Evolutionary conservation across 2,888 invertebrate genomes (phyloP), one percentile per base, ranked within the genome.

Genomic region (Atherix ibis): DNA sequence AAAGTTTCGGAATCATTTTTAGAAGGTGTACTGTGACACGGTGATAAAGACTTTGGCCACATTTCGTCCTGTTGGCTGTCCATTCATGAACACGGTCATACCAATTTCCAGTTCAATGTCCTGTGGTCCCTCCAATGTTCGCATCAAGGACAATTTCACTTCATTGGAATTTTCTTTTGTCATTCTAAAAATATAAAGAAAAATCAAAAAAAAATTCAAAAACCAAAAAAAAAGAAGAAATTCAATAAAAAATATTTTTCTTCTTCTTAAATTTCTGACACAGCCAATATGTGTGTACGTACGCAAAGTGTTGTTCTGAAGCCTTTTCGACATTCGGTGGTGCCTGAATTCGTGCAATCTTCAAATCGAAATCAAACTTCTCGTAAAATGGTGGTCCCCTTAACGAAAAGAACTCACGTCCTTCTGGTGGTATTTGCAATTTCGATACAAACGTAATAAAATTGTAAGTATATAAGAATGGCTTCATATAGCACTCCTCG

Each of bases 371-470:
- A 39, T 75, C 72, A 36, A 82, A 76, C 3, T 81, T 76, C 18
- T 71, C 69, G 4, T 70, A 64, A 67, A 77, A 77, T 24, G 68
- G 63, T 0, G 85, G 85, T 0, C 89, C 89, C 17, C 80, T 68
- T 71, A 95, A 81, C 6, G 85, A 85, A 60, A 95, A 94, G 6
- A 95, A 65, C 35, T 84, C 81, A 24, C 58, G 50, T 5, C 60
- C 61, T 31, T 56, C 52, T 3, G 57, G 56, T 0, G 81, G 76
- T 25, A 88, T 67, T 33, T 76, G 76, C 35, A 84, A 64, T 53
- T 84, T 80, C 16, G 89, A 82, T 0, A 87, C 83, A 49, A 97
- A 77, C 1, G 91, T 84, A 46, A 97, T 82, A 59, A 87, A 95
- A 62, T 94, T 91, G 65, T 80, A 91, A 19, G 88, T 88, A 54